Evolutionary conservation across 2,888 invertebrate species (phyloP), one percentile per base, ranked within the genome.

Genomic region (Anticlea derivata): DNA sequence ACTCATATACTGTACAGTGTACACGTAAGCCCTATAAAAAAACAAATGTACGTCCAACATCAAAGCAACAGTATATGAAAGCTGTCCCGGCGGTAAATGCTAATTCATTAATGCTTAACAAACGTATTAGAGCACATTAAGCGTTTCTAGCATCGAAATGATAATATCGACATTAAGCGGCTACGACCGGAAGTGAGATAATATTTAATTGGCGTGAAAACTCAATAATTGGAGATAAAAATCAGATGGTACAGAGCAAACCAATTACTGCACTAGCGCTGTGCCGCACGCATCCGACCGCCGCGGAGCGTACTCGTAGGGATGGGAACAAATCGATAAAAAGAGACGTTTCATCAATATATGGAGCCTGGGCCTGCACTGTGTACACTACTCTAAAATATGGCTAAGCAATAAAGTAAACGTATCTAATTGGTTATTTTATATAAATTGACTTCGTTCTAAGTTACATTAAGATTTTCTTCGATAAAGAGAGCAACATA

Each of bases 151-250:
- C 64, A 61, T 64, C 61, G 55, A 47, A 61, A 62, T 66, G 74
- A 75, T 75, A 67, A 68, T 72, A 75, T 74, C 75, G 65, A 78
- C 65, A 72, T 74, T 73, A 70, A 70, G 70, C 73, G 72, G 75
- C 76, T 80, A 82, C 83, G 85, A 77, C 77, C 82, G 83, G 86
- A 86, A 86, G 72, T 70, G 67, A 83, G 86, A 86, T 87, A 81
- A 78, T 82, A 81, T 83, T 83, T 88, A 88, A 87, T 88, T 88
- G 87, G 86, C 86, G 88, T 83, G 87, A 88, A 88, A 88, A 87
- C 84, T 85, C 86, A 87, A 88, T 87, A 86, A 87, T 84, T 85
- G 83, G 63, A 83, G 88, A 88, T 88, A 88, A 87, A 86, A 87
- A 88, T 88, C 88, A 77, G 78, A 75, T 75, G 75, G 73, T 73